Evolutionary conservation across 1,140 invertebrate species (phyloP), one percentile per base, ranked within the genome.

Genomic region (Drosophila orena): DNA sequence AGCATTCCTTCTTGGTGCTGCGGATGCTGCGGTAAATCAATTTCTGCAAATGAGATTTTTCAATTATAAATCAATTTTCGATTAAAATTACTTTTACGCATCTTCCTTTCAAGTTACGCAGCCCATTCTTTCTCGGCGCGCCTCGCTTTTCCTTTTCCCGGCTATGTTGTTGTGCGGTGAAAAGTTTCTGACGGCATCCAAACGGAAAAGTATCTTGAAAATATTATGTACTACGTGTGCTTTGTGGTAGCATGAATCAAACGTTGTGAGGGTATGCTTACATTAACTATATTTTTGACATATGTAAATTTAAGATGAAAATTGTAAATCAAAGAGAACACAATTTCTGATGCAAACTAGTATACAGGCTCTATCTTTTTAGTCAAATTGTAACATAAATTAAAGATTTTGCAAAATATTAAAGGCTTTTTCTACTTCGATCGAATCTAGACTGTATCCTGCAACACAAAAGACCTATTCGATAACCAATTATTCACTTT

Each of bases 61-160:
- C 90, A 91, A 91, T 91, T 91, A 91, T 91, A 91, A 91, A 91
- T 91, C 89, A 91, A 91, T 91, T 91, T 91, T 91, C 90, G 85
- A 91, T 91, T 91, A 91, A 91, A 90, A 91, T 91, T 88, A 77
- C 83, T 88, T 88, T 88, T 83, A 88, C 83, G 76, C 84, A 89
- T 79, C 71, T 76, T 88, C 77, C 75, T 81, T 86, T 86, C 35
- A 76, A 69, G 72, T 55, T 37, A 6, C 34, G 11, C 46, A 27
- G 10, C 54, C 30, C 30, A 17, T 20, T 40, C 54, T 15, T 38
- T 22, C 34, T 12, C 22, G 12, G n/a, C 24, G 37, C 10, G 34
- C 11, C 42, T 30, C 10, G 47, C 12, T 17, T 11, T 34, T 11
- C n/a, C 52, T 20, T 49, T 56, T 79, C 65, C 44, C 57, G 61